These are phyloP conservation scores for Perizoma flavofasciatum DNA, from an alignment of 2,888 invertebrate species.

Conservation along the genomic window DNA sequence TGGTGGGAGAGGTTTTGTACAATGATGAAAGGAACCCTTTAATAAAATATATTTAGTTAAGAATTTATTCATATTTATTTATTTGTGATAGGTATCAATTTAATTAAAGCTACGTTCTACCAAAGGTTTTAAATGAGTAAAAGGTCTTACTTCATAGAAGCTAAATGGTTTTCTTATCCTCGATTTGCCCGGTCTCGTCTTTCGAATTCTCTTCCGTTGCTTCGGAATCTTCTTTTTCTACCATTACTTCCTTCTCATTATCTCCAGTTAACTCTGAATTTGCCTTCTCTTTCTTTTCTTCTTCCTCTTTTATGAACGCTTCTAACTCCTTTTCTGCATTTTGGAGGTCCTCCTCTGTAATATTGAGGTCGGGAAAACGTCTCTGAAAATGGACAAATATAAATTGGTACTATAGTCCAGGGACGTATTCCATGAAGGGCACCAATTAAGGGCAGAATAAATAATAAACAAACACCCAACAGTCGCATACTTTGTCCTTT, in stretches of 20 bases:
- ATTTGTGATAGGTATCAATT: neutral
- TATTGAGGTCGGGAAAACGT: slow-evolving; percentile 71
- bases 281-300: slow-evolving; percentile 38
- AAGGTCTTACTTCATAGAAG: slow-evolving; percentile 6
- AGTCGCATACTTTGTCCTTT: no score
- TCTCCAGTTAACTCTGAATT: slow-evolving; percentile 2
- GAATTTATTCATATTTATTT: neutral
- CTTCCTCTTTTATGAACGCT: slow-evolving; percentile 61
- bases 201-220: slow-evolving; percentile 13
- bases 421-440: no score
- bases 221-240: slow-evolving; percentile 29
- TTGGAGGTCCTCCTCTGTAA: slow-evolving; percentile 74
- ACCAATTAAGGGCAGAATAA: no score
- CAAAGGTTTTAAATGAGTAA: neutral
- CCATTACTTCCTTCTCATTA: slow-evolving; percentile 24
- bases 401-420: neutral
- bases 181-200: slow-evolving; percentile 29
- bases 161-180: slow-evolving; percentile 61
- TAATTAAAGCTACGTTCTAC: slow-evolving; percentile 6
- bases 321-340: slow-evolving; percentile 71
- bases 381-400: slow-evolving; percentile 48
- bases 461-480: no score
- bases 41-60: no score
- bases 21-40: no score
- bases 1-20: no score